Evolutionary conservation across 2,888 invertebrate genomes (phyloP), one percentile per base, ranked within the genome.

Genomic region (Dilophus febrilis): DNA sequence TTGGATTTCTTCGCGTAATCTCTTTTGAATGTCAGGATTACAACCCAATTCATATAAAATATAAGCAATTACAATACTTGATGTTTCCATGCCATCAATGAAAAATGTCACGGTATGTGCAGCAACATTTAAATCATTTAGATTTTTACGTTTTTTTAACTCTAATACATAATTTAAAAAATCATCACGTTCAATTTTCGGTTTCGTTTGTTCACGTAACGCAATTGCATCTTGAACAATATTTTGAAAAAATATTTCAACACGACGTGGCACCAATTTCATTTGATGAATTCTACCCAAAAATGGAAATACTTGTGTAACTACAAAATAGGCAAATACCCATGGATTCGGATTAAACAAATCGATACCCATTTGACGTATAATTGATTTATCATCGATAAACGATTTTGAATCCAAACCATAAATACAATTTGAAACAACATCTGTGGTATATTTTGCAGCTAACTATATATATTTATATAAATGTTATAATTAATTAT

Each of bases 1-100:
- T 1, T 36, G 8, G 3, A 61, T 46, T 46, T 61, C 62, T 1
- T 49, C 33, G 0, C 54, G 48, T 11, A 61, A 43, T 6, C 46
- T 51, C 17, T 54, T 43, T 37, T 60, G 59, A 2, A 42, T 45
- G 3, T 48, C 28, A 18, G 44, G 38, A 41, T 58, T 41, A 2
- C 53, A 49, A 1, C 52, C 57, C 8, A 61, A 41, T 45, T 57
- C 18, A 22, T 38, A 38, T 4, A 38, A 26, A 14, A 31, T 31
- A 38, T 54, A 54, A 0, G 54, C 41, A 1, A 62, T 40, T 0
- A 53, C 49, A 0, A 46, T 17, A 14, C 56, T 55, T 1, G 61
- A 54, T 1, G 62, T 59, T 37, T 59, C 58, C n/a, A 55, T 56
- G 2, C 61, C 61, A 44, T 62, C 61, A 8, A 57, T 26, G 22